Evolutionary conservation across 2,113 vertebrate genomes (phyloP).

Genomic region (Strigops habroptila): DNA sequence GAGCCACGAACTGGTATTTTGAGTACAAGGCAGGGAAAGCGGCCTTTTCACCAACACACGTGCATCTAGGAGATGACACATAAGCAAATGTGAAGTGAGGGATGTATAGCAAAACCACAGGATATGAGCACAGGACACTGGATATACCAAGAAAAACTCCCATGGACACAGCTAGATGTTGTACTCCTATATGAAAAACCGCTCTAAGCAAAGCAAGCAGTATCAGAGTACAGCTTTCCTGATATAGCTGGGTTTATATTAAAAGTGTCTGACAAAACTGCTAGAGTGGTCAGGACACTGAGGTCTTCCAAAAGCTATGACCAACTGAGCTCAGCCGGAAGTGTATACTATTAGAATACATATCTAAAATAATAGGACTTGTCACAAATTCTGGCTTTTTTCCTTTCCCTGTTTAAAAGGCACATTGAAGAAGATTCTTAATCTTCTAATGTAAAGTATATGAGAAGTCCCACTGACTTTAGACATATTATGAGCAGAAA

Average conservation of each 20-base stretch:
- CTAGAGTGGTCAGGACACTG: neutral
- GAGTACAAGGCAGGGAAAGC: neutral
- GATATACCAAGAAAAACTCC: neutral
- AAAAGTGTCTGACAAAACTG: neutral
- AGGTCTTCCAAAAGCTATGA: neutral
- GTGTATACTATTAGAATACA: accelerated
- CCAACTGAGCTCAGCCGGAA: neutral
- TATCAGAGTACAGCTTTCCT: neutral
- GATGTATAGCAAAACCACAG: neutral
- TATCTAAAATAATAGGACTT: neutral
- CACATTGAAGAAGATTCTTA: neutral
- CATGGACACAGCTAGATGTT: neutral
- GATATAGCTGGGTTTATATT: neutral
- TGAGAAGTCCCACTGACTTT: neutral
- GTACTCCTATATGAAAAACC: neutral
- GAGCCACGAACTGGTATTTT: neutral
- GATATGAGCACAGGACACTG: neutral
- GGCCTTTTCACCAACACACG: accelerated
- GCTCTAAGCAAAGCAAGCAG: neutral
- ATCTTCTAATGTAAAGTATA: neutral
- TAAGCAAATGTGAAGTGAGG: neutral
- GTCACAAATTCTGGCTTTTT: neutral
- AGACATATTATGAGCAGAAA: neutral
- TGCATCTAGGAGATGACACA: neutral
- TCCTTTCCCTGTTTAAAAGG: neutral